Conservation (phyloP, 2,888 invertebrate species). For the Bombylius discolor region DNA sequence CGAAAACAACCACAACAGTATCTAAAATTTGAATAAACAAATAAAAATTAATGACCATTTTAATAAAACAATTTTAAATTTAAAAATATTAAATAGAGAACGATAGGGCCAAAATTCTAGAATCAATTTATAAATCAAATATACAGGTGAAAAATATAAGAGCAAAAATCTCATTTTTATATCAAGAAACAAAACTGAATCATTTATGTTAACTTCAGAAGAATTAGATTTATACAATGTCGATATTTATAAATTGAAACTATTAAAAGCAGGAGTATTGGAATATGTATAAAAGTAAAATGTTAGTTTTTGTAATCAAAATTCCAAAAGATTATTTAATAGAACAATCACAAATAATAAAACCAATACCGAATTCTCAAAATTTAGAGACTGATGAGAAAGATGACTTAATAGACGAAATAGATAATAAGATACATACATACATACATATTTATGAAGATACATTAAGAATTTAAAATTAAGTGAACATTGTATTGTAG, state of each 20-base stretch:
- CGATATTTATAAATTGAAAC: too few relatives aligned
- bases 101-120: slow-evolving; percentile 4
- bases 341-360: too few relatives aligned
- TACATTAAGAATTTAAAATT: too few relatives aligned
- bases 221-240: slow-evolving; percentile 3
- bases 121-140: slow-evolving; percentile 3
- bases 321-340: too few relatives aligned
- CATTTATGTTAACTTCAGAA: slow-evolving; percentile 7
- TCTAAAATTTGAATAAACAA: neutral
- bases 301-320: slow-evolving; percentile 1
- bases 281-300: neutral
- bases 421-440: too few relatives aligned
- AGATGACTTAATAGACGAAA: slow-evolving; percentile 1
- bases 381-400: neutral
- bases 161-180: slow-evolving; percentile 6
- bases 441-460: neutral
- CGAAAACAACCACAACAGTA: neutral
- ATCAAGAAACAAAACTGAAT: slow-evolving; percentile 7
- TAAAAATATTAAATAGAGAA: slow-evolving; percentile 6
- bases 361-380: too few relatives aligned
- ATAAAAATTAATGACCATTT: too few relatives aligned
- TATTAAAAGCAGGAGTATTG: slow-evolving; percentile 5
- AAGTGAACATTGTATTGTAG: neutral
- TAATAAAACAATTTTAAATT: slow-evolving; percentile 1
- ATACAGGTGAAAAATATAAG: too few relatives aligned